These are phyloP conservation scores for Lacerta bilineata DNA, from an alignment of 2,797 vertebrate species.

Conservation along the genomic window DNA sequence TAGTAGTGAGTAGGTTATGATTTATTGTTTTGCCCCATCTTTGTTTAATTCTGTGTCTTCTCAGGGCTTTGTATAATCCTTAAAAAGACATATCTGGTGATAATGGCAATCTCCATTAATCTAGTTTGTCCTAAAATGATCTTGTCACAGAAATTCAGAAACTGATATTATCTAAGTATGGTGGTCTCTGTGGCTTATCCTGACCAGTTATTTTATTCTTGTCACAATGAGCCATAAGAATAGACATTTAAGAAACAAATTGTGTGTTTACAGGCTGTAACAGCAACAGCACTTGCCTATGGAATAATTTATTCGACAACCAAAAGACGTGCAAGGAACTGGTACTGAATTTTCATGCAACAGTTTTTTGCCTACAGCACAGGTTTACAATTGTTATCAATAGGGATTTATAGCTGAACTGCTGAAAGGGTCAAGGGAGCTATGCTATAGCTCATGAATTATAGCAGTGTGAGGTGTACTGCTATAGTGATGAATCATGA, in stretches of 20 bases:
- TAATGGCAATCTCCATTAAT: not conserved
- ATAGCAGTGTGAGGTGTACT: slow-evolving; percentile 15
- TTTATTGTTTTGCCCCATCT: not conserved
- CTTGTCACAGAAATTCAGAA: not conserved
- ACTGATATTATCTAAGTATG: not conserved
- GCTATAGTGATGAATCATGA: slow-evolving; percentile 42
- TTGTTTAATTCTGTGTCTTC: not conserved
- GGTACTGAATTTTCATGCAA: not conserved
- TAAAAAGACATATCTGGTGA: not conserved
- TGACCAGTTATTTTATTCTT: not conserved
- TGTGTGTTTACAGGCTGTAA: not conserved
- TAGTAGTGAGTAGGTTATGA: not conserved
- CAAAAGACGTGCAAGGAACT: not conserved
- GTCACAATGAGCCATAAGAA: not conserved
- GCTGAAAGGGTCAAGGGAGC: slow-evolving; percentile 21
- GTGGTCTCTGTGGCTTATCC: not conserved
- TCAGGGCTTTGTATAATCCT: not conserved
- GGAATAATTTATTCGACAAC: slow-evolving; percentile 13
- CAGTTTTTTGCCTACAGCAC: slow-evolving; percentile 16
- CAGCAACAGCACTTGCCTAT: not conserved
- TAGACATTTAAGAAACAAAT: slow-evolving; percentile 12
- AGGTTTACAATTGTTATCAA: slow-evolving; percentile 40
- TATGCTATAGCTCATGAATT: slow-evolving; percentile 45
- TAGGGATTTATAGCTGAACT: slow-evolving; percentile 36
- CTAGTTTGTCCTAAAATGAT: not conserved